These are phyloP conservation scores for Bradypodion ventrale DNA, from an alignment of 2,797 vertebrate genomes.

Conservation along the genomic window DNA sequence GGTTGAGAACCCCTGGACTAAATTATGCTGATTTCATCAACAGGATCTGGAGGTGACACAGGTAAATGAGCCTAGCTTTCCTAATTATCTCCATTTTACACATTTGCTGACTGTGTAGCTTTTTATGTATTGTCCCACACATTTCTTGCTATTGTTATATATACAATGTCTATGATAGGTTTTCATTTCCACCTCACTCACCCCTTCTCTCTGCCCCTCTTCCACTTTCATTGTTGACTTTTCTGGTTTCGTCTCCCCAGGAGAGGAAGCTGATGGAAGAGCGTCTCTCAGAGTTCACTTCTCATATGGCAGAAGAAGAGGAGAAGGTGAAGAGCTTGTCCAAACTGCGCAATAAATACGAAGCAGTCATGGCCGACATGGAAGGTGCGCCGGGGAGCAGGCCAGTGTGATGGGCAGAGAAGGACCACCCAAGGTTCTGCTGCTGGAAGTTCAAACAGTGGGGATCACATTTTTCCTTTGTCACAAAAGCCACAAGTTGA, in stretches of 20 bases:
- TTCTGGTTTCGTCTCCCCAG: conserved; percentile 63
- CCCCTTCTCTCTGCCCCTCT: too few relatives aligned
- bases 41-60: too few relatives aligned
- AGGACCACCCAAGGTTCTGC: not conserved
- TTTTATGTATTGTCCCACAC: too few relatives aligned
- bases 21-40: too few relatives aligned
- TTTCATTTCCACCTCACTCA: too few relatives aligned
- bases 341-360: conserved; percentile 90
- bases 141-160: too few relatives aligned
- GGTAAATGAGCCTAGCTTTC: too few relatives aligned
- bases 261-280: conserved; percentile 89
- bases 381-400: conserved; percentile 76
- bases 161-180: too few relatives aligned
- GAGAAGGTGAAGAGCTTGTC: conserved; percentile 90
- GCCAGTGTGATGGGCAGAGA: conserved; percentile 65
- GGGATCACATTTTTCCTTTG: not conserved
- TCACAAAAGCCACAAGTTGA: not conserved
- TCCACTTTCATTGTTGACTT: not conserved
- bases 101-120: too few relatives aligned
- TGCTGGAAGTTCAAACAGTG: not conserved
- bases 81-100: too few relatives aligned
- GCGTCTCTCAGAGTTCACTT: conserved; percentile 83
- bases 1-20: too few relatives aligned
- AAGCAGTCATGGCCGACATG: conserved; percentile 85
- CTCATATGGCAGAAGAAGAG: conserved; percentile 88